These are phyloP conservation scores for Sycobia sp. DNA, from an alignment of 1,140 invertebrate genomes.

Conservation along the genomic window DNA sequence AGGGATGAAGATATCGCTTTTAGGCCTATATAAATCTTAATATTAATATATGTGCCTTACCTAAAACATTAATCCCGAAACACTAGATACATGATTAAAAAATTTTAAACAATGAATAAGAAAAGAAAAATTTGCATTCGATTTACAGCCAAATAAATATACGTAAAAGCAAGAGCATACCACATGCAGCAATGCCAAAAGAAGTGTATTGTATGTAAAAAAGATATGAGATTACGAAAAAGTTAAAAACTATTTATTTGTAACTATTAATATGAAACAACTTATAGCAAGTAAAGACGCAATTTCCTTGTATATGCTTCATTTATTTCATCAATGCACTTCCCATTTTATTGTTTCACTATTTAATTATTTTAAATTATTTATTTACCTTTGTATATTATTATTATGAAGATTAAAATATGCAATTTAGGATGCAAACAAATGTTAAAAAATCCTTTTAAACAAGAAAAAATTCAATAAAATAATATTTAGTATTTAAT, in stretches of 20 bases:
- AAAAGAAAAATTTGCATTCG: neutral
- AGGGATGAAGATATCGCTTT: slow-evolving; percentile 12
- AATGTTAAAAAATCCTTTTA: too few species aligned
- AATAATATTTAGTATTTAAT: too few species aligned
- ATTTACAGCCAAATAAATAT: neutral
- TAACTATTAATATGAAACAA: slow-evolving; percentile 29
- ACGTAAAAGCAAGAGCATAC: neutral
- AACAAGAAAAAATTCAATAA: too few species aligned
- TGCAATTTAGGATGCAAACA: too few species aligned
- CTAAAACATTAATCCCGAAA: slow-evolving; percentile 12
- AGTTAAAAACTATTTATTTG: slow-evolving; percentile 29
- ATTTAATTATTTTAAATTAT: too few species aligned
- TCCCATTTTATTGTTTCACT: too few species aligned
- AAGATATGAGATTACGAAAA: slow-evolving; percentile 23
- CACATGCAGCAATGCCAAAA: slow-evolving; percentile 28
- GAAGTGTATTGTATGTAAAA: slow-evolving; percentile 14
- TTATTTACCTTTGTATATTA: too few species aligned
- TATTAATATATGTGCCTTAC: slow-evolving; percentile 30
- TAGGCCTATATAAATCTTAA: slow-evolving; percentile 18
- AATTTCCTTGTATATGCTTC: slow-evolving; percentile 4
- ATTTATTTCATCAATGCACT: too few species aligned
- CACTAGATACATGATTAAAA: slow-evolving; percentile 7
- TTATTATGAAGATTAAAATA: too few species aligned
- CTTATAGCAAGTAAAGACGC: slow-evolving; percentile 26
- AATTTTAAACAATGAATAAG: neutral